Percentiles rank a stretch among this genome's conserved stretches.
phyloP scores from a whole-genome alignment of 2,797 vertebrate species.

The Orientallactaga sibirica region DNA sequence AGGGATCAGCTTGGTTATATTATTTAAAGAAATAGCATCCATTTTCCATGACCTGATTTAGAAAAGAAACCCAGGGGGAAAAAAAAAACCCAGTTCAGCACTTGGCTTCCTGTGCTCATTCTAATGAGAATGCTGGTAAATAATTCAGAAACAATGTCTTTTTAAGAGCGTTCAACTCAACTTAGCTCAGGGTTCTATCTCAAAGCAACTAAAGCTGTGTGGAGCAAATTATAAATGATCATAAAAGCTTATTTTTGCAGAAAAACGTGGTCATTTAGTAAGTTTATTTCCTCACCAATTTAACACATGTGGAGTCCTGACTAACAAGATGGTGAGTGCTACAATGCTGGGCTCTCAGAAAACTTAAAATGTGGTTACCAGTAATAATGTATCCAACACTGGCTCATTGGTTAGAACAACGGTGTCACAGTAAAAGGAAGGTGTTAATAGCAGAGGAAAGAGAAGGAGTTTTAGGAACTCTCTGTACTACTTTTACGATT shows the following conservation, averaged over 20 bases:
- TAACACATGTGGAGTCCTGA: neutral
- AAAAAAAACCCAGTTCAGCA: conserved; percentile 49
- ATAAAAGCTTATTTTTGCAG: conserved; percentile 77
- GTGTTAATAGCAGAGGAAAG: neutral
- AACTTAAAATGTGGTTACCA: conserved; percentile 17
- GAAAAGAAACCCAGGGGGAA: conserved; percentile 68
- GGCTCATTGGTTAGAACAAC: conserved; percentile 39
- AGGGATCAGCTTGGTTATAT: conserved; percentile 85
- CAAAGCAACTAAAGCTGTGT: conserved; percentile 68
- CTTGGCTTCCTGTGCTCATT: conserved; percentile 52
- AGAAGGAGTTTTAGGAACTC: neutral
- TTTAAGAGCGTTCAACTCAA: conserved; percentile 74
- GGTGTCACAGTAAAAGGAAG: neutral
- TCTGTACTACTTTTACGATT: conserved; percentile 43
- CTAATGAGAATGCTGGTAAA: conserved; percentile 61
- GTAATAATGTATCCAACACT: neutral
- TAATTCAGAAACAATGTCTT: conserved; percentile 80
- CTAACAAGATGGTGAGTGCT: neutral
- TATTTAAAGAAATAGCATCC: conserved; percentile 87
- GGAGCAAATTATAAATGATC: conserved; percentile 79
- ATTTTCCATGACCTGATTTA: conserved; percentile 86
- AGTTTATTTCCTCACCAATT: conserved; percentile 62
- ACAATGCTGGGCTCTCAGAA: conserved; percentile 20
- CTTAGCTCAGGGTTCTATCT: conserved; percentile 64
- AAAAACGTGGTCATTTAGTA: conserved; percentile 53